Base-by-base conservation (phyloP, 2,888 invertebrate species). In the Psococerastis gibbosa region DNA sequence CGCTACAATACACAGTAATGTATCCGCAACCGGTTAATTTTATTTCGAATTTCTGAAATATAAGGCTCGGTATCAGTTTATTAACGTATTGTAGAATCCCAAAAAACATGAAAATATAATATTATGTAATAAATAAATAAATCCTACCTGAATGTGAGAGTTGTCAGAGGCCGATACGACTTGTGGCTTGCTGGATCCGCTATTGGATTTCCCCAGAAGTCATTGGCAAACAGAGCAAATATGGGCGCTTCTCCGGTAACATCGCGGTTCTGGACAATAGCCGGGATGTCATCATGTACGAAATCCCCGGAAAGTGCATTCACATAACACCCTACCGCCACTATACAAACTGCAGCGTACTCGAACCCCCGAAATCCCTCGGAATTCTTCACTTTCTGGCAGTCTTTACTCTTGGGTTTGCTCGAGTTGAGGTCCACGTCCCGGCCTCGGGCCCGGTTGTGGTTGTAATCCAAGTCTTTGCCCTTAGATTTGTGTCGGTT, bases 191-290 rank as follows among this genome's bases (percentile, higher is more conserved):
- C 70, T 43, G 73, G 64, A 56, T 82, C 79, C n/a, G 73, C 69
- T 80, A 88, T 83, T 23, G 81, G 76, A 44, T 77, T 80, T n/a
- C 87, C 87, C 88, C 87, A 88, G 60, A 85, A 88, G 62, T 88
- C 88, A 59, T 84, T 79, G 53, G 66, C 65, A 56, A 82, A 74
- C 53, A 80, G 66, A 53, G 69, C 68, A 49, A 65, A 56, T 53
- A 79, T 60, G 22, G 73, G 63, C 48, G 70, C 76, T 43, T 68
- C 65, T 1, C 78, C 83, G 41, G 73, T 69, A 49, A 85, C 87
- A 61, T 88, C 87, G 55, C 73, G 71, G 61, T 87, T 88, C 49
- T 75, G 69, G 55, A 77, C 76, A 52, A 87, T 76, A 27, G 85
- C 87, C 46, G 82, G 83, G 51, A 85, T 74, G 59, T 88, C 87